Evolutionary conservation across 2,888 invertebrate genomes (phyloP).

Genomic region (Limnephilus auricula): DNA sequence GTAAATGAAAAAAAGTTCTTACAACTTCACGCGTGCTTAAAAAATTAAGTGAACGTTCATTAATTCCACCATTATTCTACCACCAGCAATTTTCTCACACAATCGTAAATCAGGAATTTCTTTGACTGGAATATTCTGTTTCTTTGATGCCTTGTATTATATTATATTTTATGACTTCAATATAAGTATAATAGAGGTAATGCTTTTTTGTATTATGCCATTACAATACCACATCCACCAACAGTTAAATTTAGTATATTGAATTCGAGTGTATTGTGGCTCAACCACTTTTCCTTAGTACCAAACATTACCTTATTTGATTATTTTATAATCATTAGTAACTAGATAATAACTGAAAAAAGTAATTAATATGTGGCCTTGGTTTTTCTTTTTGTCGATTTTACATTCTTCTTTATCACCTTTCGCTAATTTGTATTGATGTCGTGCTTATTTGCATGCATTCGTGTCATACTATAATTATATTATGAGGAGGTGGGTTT

Average conservation of each 20-base stretch:
- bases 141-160: neutral
- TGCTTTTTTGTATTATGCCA: neutral
- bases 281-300: neutral
- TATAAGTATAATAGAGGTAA: slow-evolving; percentile 11
- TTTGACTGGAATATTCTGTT: slow-evolving; percentile 9
- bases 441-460: neutral
- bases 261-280: neutral
- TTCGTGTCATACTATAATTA: no score
- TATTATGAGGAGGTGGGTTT: neutral
- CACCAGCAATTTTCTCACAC: slow-evolving; percentile 29
- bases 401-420: neutral
- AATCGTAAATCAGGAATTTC: slow-evolving; percentile 13
- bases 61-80: slow-evolving; percentile 11
- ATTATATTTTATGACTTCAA: neutral
- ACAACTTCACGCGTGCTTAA: neutral
- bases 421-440: neutral
- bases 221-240: neutral
- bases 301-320: neutral
- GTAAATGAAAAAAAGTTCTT: neutral
- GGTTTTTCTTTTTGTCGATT: neutral
- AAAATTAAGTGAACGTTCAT: slow-evolving; percentile 12
- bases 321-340: neutral
- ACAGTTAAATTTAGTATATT: neutral
- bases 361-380: neutral
- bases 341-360: neutral